Percentiles rank a stretch among this genome's conserved stretches.
These are phyloP conservation scores for Pachypanchax playfairii DNA, from an alignment of 2,113 vertebrate species.

Conservation along the genomic window DNA sequence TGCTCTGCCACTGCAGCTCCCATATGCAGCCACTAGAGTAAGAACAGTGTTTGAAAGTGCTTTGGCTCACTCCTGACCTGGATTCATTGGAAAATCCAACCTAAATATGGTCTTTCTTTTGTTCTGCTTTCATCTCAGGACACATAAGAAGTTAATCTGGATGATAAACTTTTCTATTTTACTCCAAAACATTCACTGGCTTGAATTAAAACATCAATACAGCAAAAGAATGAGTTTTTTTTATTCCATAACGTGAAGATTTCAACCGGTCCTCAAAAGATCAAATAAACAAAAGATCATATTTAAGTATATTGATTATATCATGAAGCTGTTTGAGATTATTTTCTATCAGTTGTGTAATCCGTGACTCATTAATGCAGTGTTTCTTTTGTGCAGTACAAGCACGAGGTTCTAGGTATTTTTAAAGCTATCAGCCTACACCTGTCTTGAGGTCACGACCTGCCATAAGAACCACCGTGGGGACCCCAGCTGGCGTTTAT, in stretches of 20 bases:
- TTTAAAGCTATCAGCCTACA: conserved; percentile 57
- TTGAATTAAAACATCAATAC: not conserved
- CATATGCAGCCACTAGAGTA: conserved; percentile 46
- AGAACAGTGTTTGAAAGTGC: conserved; percentile 6
- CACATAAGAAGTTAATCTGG: not conserved
- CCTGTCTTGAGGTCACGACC: conserved; percentile 77
- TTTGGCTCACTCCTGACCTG: conserved; percentile 37
- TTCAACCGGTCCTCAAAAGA: too few relatives aligned
- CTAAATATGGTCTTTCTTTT: not conserved
- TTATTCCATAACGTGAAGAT: not conserved
- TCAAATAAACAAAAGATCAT: too few relatives aligned
- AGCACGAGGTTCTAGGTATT: conserved; percentile 48
- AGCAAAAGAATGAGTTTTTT: not conserved
- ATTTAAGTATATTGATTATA: too few relatives aligned
- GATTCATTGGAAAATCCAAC: conserved; percentile 44
- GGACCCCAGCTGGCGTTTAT: conserved; percentile 35
- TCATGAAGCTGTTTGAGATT: conserved; percentile 26
- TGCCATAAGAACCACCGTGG: conserved; percentile 45
- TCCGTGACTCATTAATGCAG: conserved; percentile 53
- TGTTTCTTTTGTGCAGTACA: conserved; percentile 15
- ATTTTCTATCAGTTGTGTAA: conserved; percentile 32
- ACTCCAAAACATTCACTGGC: too few relatives aligned
- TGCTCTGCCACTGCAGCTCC: conserved; percentile 19
- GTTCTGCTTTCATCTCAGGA: not conserved
- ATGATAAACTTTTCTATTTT: not conserved